A percentile compares a stretch with the other conserved stretches of the same genome.
Evolutionary conservation across 2,797 vertebrate genomes (phyloP).

Genomic region (Sebastes itinus): DNA sequence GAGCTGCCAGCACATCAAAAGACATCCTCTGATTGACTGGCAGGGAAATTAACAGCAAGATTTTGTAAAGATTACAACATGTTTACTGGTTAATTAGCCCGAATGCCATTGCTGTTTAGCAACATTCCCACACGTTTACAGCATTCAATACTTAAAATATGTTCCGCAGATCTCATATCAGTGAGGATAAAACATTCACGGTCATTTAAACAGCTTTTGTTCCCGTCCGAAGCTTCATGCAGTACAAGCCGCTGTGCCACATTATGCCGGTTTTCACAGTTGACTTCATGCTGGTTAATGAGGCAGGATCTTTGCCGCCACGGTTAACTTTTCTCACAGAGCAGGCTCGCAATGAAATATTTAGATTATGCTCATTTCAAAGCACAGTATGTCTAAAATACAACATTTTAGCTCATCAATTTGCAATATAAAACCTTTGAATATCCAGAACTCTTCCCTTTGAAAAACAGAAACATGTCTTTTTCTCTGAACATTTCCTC

Average conservation of each 20-base stretch:
- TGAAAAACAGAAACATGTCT: not conserved
- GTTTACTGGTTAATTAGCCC: constrained; percentile 29
- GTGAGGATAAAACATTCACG: not conserved
- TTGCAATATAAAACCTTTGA: constrained; percentile 13
- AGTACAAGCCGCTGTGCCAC: constrained; percentile 22
- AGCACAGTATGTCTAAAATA: constrained; percentile 18
- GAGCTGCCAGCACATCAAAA: constrained; percentile 57
- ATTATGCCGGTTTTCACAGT: constrained; percentile 17
- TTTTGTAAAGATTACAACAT: constrained; percentile 35
- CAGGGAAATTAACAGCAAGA: constrained; percentile 27
- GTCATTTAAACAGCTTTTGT: constrained; percentile 7
- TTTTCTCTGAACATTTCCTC: not conserved
- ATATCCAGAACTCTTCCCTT: not conserved
- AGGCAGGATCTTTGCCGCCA: constrained; percentile 24
- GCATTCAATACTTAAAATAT: constrained; percentile 11
- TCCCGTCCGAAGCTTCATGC: not conserved
- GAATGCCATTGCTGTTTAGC: constrained; percentile 3
- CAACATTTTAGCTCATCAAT: constrained; percentile 2
- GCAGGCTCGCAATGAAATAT: constrained; percentile 44
- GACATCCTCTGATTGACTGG: constrained; percentile 33
- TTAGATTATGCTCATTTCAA: constrained; percentile 33
- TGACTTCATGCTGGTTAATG: constrained; percentile 45
- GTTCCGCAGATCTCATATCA: not conserved
- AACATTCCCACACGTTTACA: not conserved
- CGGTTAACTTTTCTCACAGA: constrained; percentile 24